Evolutionary conservation across 2,888 invertebrate species (phyloP).

Genomic region (Drosophila meridiana): DNA sequence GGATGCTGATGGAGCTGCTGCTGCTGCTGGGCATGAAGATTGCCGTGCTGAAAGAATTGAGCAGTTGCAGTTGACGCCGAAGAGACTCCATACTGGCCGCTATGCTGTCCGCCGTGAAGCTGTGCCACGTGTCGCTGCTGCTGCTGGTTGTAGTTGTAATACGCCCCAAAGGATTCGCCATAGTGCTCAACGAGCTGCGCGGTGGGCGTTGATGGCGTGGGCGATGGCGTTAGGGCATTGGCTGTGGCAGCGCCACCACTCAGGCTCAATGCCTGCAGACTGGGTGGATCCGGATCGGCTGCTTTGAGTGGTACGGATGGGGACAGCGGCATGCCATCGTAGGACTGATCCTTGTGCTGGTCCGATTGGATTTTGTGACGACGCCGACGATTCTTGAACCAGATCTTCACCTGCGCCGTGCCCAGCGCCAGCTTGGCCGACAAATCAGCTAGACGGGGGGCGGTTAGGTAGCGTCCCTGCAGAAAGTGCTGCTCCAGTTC

Average conservation of each 20-base stretch:
- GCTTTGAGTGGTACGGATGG: conserved; percentile 49
- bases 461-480: conserved; percentile 75
- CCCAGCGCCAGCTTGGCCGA: conserved; percentile 73
- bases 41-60: conserved; percentile 63
- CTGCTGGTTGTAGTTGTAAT: conserved; percentile 70
- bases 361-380: conserved; percentile 77
- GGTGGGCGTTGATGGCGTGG: conserved; percentile 64
- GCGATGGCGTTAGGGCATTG: conserved; percentile 67
- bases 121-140: conserved; percentile 45
- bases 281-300: conserved; percentile 62
- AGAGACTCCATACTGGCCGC: conserved; percentile 42
- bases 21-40: conserved; percentile 41
- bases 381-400: conserved; percentile 82
- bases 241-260: conserved; percentile 52
- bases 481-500: conserved; percentile 77
- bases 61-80: conserved; percentile 33
- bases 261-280: conserved; percentile 64
- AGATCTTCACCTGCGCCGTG: conserved; percentile 77
- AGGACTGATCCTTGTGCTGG: conserved; percentile 68
- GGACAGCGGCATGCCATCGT: conserved; percentile 71
- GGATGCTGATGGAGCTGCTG: conserved; percentile 46
- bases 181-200: conserved; percentile 65
- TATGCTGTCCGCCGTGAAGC: conserved; percentile 26
- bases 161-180: conserved; percentile 62
- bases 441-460: conserved; percentile 69